Evolutionary conservation across 2,888 invertebrate species (phyloP), one percentile per base, ranked within the genome.

Genomic region (Neocrepidodera transversa): DNA sequence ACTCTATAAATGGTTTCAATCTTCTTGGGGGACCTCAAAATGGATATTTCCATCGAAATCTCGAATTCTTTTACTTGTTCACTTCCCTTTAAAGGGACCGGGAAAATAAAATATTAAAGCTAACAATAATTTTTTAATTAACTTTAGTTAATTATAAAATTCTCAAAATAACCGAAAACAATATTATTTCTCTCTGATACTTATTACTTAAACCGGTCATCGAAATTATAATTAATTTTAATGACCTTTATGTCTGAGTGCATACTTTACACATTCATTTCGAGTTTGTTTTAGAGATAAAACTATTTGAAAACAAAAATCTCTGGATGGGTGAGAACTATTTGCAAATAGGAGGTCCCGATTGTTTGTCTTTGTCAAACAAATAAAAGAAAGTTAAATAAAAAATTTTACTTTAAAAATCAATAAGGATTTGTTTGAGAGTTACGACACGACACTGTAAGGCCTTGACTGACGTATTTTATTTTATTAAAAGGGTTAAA

Each of bases 321-420:
- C 60, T 65, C 45, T 61, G 56, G 63, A 58, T 65, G 71, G 69
- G 71, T 69, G 71, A 71, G 70, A 71, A 70, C 70, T 71, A 70
- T 71, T 67, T 65, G 70, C 66, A 73, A 73, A 72, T 66, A 73
- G 60, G 59, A 68, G 65, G 66, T 63, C 58, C 63, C 62, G 51
- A 60, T 57, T 69, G 64, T 71, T 71, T 71, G 59, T 40, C 56
- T 55, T 63, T 26, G 62, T 56, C 67, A 70, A 70, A 71, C 67
- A 70, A 53, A 63, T 62, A 63, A 63, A 62, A 64, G 62, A 60
- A 67, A 62, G 56, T 59, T 59, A 68, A 68, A 67, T 59, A 68
- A 57, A n/a, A n/a, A 56, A 65, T 62, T 65, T 62, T 66, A 69
- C 66, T 64, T 62, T 63, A 64, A 70, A 70, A 67, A 68, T 66